Percentiles rank a stretch among this genome's conserved stretches.
phyloP scores from a whole-genome alignment of 2,113 vertebrate species.

The Sinocyclocheilus anshuiensis region DNA sequence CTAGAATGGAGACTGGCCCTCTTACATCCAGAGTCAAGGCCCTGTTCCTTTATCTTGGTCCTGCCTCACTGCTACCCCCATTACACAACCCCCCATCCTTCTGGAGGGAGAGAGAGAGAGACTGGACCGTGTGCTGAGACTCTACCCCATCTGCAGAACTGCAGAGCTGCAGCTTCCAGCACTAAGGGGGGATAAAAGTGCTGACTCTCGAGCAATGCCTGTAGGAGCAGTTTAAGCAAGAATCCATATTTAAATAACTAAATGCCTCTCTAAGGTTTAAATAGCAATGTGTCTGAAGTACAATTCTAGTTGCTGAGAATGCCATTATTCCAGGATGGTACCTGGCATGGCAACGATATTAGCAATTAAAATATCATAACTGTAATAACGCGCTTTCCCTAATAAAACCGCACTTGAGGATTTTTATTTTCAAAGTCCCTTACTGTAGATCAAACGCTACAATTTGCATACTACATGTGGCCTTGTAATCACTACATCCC shows the following conservation, averaged over 20 bases:
- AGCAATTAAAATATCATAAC: slow-evolving; percentile 56
- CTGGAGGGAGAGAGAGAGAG: slow-evolving; percentile 44
- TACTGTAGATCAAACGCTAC: slow-evolving; percentile 37
- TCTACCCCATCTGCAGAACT: slow-evolving; percentile 70
- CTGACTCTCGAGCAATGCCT: slow-evolving; percentile 74
- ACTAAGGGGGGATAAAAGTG: slow-evolving; percentile 65
- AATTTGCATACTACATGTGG: slow-evolving; percentile 27
- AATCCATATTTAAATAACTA: slow-evolving; percentile 78
- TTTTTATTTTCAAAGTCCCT: neutral
- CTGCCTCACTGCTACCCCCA: neutral
- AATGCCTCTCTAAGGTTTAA: slow-evolving; percentile 68
- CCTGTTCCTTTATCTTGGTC: slow-evolving; percentile 20
- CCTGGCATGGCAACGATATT: slow-evolving; percentile 34
- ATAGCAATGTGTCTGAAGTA: slow-evolving; percentile 56
- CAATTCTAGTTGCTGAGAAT: slow-evolving; percentile 48
- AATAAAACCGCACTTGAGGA: slow-evolving; percentile 17
- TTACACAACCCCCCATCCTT: slow-evolving; percentile 2
- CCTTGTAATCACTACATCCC: slow-evolving; percentile 14
- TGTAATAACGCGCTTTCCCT: neutral
- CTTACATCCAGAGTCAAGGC: neutral
- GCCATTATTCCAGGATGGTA: slow-evolving; percentile 41
- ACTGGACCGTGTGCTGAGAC: slow-evolving; percentile 67
- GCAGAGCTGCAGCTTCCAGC: slow-evolving; percentile 67
- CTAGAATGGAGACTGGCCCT: neutral
- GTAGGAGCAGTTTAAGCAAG: slow-evolving; percentile 73